phyloP scores from a whole-genome alignment of 92 coral and sea anemone species.

The Phenganax subtilis region DNA sequence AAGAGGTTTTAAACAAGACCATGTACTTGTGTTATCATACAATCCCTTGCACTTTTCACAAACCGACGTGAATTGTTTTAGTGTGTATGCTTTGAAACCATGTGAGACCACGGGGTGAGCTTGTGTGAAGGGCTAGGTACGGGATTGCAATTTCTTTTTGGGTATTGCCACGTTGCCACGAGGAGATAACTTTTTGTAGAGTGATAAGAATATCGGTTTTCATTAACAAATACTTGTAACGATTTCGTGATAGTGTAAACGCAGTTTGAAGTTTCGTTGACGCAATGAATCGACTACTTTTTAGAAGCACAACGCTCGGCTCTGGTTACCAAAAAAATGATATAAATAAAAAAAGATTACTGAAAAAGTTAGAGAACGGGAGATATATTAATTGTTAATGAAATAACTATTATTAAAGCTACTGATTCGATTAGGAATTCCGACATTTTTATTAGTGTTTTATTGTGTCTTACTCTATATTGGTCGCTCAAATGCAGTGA shows the following conservation, averaged over 20 bases:
- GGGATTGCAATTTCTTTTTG: neutral
- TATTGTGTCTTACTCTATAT: too few relatives aligned
- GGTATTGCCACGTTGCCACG: neutral
- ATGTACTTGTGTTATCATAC: neutral
- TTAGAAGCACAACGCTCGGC: neutral
- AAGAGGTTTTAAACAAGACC: neutral
- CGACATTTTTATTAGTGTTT: too few relatives aligned
- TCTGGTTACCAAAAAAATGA: too few relatives aligned
- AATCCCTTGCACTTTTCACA: neutral
- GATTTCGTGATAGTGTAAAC: neutral
- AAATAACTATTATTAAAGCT: too few relatives aligned
- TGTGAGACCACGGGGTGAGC: neutral
- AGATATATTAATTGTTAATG: too few relatives aligned
- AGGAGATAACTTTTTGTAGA: neutral
- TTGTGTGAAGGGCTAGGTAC: too few relatives aligned
- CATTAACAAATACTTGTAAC: neutral
- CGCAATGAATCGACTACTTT: neutral
- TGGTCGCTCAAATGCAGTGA: too few relatives aligned
- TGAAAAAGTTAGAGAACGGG: too few relatives aligned
- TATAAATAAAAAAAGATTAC: too few relatives aligned
- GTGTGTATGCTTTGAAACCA: neutral
- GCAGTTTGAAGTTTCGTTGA: constrained; percentile 9
- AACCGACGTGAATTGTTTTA: neutral
- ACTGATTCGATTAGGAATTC: too few relatives aligned
- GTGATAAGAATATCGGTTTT: constrained; percentile 8